Evolutionary conservation across 2,888 invertebrate genomes (phyloP), one percentile per base, ranked within the genome.

Genomic region (Carpatolechia fugitivella): DNA sequence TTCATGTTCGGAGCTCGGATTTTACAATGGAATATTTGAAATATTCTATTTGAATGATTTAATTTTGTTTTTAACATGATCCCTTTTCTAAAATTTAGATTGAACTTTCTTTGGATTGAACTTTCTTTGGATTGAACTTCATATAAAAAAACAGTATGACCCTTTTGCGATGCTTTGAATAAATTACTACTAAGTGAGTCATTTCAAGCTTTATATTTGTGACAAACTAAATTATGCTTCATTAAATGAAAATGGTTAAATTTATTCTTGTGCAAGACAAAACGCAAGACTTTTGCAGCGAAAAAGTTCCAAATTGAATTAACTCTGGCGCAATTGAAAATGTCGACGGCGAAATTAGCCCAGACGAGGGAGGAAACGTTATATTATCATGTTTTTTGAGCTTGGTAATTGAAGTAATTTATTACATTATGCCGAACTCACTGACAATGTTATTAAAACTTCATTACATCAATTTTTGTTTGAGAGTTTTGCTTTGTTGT

Each of bases 251-350:
- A 59, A 59, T n/a, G n/a, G 60, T 62, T 35, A 59, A 62, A 20
- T 60, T 61, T 58, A 54, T 62, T 61, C 55, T 36, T 35, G 35
- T 33, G 52, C 36, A 52, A 55, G 46, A 54, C 56, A 57, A n/a
- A 59, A 58, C 54, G 51, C 55, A 52, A 41, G 51, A 54, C 56
- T 58, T 54, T 41, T 46, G 29, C 33, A 51, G 35, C 24, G 18
- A 51, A 55, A 73, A 68, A 69, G 74, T 63, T 68, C 61, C 41
- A 62, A 68, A 72, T 73, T 68, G 57, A 74, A 74, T 74, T 68
- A 74, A 63, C 64, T 56, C 61, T 49, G 60, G 60, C 55, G 66
- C 68, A 72, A 67, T 69, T 66, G 62, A 63, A 66, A 71, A 63
- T 64, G 66, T 61, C 62, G 54, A 49, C 51, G 51, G 20, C 10